Evolutionary conservation across 35 echinoderm and acorn worm species (phyloP).

Genomic region (Apostichopus californicus): DNA sequence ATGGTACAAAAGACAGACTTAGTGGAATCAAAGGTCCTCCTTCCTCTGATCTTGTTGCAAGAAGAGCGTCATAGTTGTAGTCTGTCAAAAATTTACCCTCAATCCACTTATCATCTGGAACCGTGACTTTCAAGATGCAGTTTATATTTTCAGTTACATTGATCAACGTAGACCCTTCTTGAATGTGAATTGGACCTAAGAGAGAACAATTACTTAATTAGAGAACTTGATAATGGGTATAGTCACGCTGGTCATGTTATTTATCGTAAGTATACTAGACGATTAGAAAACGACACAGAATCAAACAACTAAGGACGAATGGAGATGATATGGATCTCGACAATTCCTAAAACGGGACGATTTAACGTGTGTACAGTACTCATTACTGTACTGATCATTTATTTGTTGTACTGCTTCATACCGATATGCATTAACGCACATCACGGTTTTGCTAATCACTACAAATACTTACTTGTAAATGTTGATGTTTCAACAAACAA

Average conservation of each 20-base stretch:
- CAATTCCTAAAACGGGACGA: no score
- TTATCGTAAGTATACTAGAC: background rate
- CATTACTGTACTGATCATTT: background rate
- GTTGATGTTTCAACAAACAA: background rate
- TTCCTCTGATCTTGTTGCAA: background rate
- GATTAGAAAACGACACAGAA: background rate
- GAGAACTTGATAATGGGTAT: background rate
- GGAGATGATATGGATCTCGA: no score
- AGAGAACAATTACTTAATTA: background rate
- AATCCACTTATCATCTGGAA: background rate
- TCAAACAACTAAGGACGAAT: background rate
- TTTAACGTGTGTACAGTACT: background rate
- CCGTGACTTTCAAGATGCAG: background rate
- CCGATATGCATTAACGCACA: background rate
- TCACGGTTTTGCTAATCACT: background rate
- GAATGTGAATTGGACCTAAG: background rate
- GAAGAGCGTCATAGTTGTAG: background rate
- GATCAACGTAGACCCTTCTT: background rate
- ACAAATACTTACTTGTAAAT: constrained; percentile 18
- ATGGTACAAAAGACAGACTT: background rate
- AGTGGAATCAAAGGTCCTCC: background rate
- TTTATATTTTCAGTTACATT: background rate
- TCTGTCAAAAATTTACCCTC: background rate
- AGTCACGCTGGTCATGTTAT: background rate
- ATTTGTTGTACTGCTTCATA: background rate